Evolutionary conservation across 2,113 vertebrate species (phyloP), one percentile per base, ranked within the genome.

Genomic region (Myotis yumanensis): DNA sequence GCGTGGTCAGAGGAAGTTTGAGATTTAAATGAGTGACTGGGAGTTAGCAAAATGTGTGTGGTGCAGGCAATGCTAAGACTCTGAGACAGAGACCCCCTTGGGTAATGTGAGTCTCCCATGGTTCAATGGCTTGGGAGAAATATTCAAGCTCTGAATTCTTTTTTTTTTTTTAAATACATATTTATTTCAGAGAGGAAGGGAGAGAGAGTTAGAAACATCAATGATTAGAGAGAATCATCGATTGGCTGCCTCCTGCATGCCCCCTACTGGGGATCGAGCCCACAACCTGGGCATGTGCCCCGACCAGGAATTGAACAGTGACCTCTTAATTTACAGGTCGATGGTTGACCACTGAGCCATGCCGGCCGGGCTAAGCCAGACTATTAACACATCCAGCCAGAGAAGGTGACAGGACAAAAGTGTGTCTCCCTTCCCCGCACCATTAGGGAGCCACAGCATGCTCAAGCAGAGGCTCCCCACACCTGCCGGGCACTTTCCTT

Each of bases 61-160:
- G 23, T 66, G 25, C 46, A 57, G 48, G 57, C 83, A 64, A 71
- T 14, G 66, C 30, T 4, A 43, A 59, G 59, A n/a, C 48, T 52
- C 37, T 22, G 40, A 64, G 54, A 80, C 11, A 59, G 57, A 32
- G 28, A 57, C 3, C 7, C 30, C 30, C 2, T 11, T 48, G 48
- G 15, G n/a, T 57, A 35, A 86, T 2, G 0, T 62, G 59, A 28
- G 5, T 59, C 48, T 40, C 6, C 12, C 14, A 0, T 0, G 1
- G 37, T 28, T 59, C 59, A 59, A 40, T 68, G n/a, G 62, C 86
- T 75, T 57, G 35, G 30, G 59, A 69, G 86, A 79, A 89, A 88
- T 62, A 62, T 25, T 62, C 23, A 25, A 62, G 10, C 57, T 62
- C 57, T 12, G 23, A 59, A 59, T 59, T 59, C 57, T 23, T 59